Evolutionary conservation across 2,797 vertebrate genomes (phyloP), one percentile per base, ranked within the genome.

Genomic region (Hybognathus amarus): DNA sequence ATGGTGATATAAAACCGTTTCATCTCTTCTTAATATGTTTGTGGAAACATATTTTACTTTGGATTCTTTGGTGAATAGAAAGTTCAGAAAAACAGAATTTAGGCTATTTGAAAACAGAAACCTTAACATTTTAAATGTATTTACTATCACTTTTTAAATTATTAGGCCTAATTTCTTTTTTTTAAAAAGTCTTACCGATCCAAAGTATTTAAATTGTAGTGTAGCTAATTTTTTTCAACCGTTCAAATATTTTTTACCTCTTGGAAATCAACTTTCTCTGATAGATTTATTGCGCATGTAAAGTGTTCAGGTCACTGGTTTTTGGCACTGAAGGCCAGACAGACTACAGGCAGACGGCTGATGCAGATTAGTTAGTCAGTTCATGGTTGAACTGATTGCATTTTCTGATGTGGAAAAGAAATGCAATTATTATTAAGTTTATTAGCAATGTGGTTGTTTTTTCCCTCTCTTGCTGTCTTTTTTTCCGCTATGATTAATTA

Each of bases 361-460:
- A 92, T 91, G 87, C 61, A 88, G 87, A 91, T 91, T 91, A 87
- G 87, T 85, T 82, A 84, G 88, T 87, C 85, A 85, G 69, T 12
- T 92, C 82, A 89, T 93, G 92, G 92, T 91, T 92, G 89, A 87
- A 88, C 91, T 94, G 91, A 94, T 94, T 94, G 92, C 90, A 89
- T 93, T 91, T 94, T 90, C 91, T 93, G 92, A 92, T 93, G 91
- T 93, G 93, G 92, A 94, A 94, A 93, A 88, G 84, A 94, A 94
- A 95, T 94, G 92, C 93, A 94, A 94, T 94, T 94, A 95, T 95
- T 94, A 95, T 94, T 94, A 94, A 94, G 94, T 93, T 93, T 94
- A 93, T 93, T 93, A 94, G 93, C 93, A 92, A 91, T 91, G 91
- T 93, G 92, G 92, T 94, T 95, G 93, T 94, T 94, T 94, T 94